Percentiles rank a stretch among this genome's conserved stretches.
Conservation (phyloP, 1,140 invertebrate species). For the Danaus melanippus region DNA sequence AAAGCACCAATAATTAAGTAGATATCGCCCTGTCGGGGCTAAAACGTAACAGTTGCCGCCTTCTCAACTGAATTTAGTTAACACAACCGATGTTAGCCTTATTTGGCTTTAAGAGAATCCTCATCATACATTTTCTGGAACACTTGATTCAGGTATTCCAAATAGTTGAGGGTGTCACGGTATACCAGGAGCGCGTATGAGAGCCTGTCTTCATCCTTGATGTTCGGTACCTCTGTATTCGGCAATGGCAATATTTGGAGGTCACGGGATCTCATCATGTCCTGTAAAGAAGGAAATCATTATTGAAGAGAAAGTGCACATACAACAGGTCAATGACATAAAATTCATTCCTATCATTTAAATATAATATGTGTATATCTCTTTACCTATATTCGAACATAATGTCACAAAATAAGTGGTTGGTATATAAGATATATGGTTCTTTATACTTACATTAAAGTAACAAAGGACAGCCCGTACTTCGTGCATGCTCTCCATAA, state of each 20-base stretch:
- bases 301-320: too few species aligned
- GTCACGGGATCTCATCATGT: slow-evolving; percentile 44
- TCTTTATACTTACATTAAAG: slow-evolving; percentile 46
- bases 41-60: slow-evolving; percentile 1
- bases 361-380: neutral
- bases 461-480: slow-evolving; percentile 52
- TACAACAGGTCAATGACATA: slow-evolving; percentile 2
- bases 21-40: slow-evolving; percentile 14
- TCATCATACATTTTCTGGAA: slow-evolving; percentile 47
- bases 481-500: slow-evolving; percentile 40
- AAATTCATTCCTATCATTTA: slow-evolving; percentile 4
- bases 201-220: slow-evolving; percentile 34
- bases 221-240: slow-evolving; percentile 41
- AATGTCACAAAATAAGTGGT: too few species aligned
- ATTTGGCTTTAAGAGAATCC: slow-evolving; percentile 21
- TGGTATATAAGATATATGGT: too few species aligned
- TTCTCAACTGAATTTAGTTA: slow-evolving; percentile 18
- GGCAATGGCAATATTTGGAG: slow-evolving; percentile 38
- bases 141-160: slow-evolving; percentile 53
- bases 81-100: slow-evolving; percentile 28
- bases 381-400: too few species aligned
- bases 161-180: slow-evolving; percentile 55
- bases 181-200: slow-evolving; percentile 42
- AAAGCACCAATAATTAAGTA: slow-evolving; percentile 43
- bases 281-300: slow-evolving; percentile 35